These are phyloP conservation scores for Drosophila demipolita DNA, from an alignment of 2,888 invertebrate genomes.

Conservation along the genomic window DNA sequence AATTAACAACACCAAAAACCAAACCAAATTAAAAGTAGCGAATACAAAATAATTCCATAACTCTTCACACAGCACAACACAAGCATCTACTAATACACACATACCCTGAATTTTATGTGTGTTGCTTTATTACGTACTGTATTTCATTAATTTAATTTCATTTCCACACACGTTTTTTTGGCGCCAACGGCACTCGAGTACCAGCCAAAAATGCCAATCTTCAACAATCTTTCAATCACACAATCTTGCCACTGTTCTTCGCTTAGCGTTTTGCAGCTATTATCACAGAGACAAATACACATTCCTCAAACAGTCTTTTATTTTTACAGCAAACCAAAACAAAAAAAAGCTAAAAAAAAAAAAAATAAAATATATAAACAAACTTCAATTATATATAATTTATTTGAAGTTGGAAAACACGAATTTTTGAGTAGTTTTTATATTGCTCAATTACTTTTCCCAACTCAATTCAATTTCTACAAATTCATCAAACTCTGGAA, in stretches of 20 bases:
- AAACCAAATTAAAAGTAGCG: constrained; percentile 25
- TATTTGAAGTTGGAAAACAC: constrained; percentile 27
- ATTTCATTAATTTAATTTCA: constrained; percentile 18
- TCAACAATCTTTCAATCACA: constrained; percentile 16
- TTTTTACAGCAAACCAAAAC: constrained; percentile 30
- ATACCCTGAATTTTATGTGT: constrained; percentile 26
- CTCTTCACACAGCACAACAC: constrained; percentile 33
- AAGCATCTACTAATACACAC: constrained; percentile 29
- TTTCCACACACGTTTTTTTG: constrained; percentile 19
- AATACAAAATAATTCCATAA: constrained; percentile 22
- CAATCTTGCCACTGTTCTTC: constrained; percentile 57
- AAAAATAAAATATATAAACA: background rate
- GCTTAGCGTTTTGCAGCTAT: constrained; percentile 73
- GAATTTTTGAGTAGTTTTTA: constrained; percentile 28
- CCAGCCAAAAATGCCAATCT: constrained; percentile 27
- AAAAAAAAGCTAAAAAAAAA: background rate
- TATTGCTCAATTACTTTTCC: constrained; percentile 20
- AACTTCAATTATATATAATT: constrained; percentile 21
- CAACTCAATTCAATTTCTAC: constrained; percentile 25
- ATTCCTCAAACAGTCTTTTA: constrained; percentile 26
- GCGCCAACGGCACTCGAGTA: constrained; percentile 29
- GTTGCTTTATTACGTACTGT: constrained; percentile 34
- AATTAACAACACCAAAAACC: constrained; percentile 6
- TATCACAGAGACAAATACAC: constrained; percentile 42
- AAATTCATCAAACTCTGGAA: constrained; percentile 28